Evolutionary conservation across 2,113 vertebrate genomes (phyloP).

Genomic region (Hiodon tergisus): DNA sequence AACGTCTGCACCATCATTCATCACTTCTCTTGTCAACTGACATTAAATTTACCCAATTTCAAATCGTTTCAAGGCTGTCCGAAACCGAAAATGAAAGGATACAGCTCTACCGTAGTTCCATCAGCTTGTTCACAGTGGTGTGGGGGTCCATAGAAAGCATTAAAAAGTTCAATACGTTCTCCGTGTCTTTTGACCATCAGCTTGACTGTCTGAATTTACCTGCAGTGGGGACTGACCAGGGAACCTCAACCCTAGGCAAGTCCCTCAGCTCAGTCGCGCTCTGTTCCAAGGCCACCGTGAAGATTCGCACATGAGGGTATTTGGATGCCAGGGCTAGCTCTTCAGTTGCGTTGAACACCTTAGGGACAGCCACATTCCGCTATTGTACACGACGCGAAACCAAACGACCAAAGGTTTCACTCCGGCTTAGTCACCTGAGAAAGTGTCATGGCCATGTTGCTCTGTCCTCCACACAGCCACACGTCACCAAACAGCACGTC

Average conservation of each 20-base stretch:
- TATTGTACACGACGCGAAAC: too few species aligned
- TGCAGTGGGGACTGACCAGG: conserved; percentile 70
- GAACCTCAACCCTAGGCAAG: conserved; percentile 56
- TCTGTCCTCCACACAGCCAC: conserved; percentile 90
- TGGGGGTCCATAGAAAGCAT: neutral
- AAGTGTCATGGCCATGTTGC: conserved; percentile 81
- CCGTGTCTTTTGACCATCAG: neutral
- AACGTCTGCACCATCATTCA: too few species aligned
- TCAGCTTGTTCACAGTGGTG: too few species aligned
- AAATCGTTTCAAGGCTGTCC: too few species aligned
- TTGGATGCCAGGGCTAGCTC: conserved; percentile 54
- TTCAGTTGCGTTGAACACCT: conserved; percentile 73
- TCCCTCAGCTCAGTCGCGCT: conserved; percentile 66
- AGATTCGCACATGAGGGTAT: conserved; percentile 70
- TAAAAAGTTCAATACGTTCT: neutral
- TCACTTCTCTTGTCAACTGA: too few species aligned
- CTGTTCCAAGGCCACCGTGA: conserved; percentile 51
- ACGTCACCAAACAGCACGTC: conserved; percentile 84
- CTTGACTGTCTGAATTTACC: conserved; percentile 46
- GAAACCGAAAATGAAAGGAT: too few species aligned
- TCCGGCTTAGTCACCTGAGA: conserved; percentile 59
- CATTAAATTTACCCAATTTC: too few species aligned
- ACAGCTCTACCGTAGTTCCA: too few species aligned
- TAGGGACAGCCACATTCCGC: conserved; percentile 1
- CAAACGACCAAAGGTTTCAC: too few species aligned